Evolutionary conservation across 2,113 vertebrate species (phyloP).

Genomic region (Pterocles orientalis): DNA sequence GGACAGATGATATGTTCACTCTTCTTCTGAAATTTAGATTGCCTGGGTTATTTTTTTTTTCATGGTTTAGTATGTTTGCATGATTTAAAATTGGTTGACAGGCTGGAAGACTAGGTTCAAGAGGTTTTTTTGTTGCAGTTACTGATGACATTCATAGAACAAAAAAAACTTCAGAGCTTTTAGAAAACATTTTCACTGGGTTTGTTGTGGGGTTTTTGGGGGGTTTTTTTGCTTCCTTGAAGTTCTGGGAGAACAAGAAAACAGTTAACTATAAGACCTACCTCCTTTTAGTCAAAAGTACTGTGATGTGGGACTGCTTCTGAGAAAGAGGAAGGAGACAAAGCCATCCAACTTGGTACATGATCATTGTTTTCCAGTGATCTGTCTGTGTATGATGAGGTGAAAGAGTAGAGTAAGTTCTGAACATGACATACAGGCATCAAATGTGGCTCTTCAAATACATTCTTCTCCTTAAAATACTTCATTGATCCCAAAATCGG

Average conservation of each 20-base stretch:
- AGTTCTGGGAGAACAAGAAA: not conserved
- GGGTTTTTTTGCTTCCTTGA: not conserved
- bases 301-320: not conserved
- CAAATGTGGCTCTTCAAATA: not conserved
- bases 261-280: not conserved
- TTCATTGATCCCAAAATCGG: not conserved
- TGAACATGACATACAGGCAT: not conserved
- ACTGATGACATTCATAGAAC: accelerated
- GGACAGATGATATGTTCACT: not conserved
- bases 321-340: not conserved
- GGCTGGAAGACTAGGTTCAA: not conserved
- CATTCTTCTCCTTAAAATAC: not conserved
- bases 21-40: not conserved
- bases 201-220: no score
- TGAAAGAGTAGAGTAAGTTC: not conserved
- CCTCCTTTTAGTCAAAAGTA: not conserved
- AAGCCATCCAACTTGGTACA: not conserved
- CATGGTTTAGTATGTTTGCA: not conserved
- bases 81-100: not conserved
- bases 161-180: not conserved
- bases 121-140: not conserved
- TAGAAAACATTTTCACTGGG: not conserved
- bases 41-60: not conserved
- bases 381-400: not conserved
- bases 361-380: not conserved